Percentiles rank a stretch among this genome's conserved stretches.
Conservation (phyloP, 2,797 vertebrate species). For the Crotalus adamanteus region DNA sequence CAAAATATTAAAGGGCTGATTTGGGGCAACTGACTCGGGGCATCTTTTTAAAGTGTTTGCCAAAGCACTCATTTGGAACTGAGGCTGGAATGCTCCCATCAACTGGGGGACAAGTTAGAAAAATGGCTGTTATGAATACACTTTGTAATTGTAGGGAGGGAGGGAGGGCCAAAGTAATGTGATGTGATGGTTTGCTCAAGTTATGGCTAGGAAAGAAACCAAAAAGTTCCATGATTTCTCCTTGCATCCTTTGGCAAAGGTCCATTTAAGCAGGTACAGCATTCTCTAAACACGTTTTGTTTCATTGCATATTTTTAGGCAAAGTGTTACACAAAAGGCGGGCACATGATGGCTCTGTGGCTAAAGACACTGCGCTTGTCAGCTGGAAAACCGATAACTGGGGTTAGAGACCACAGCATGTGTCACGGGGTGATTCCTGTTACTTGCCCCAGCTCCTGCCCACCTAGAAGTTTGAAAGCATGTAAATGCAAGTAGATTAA, state of each 20-base stretch:
- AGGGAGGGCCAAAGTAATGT: neutral
- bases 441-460: neutral
- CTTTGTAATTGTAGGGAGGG: neutral
- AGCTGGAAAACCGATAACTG: neutral
- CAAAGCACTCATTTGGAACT: neutral
- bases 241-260: neutral
- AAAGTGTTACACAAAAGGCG: neutral
- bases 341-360: fast-evolving
- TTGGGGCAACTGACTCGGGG: neutral
- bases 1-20: neutral
- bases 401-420: neutral
- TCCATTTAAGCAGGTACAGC: neutral
- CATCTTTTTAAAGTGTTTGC: neutral
- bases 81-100: neutral
- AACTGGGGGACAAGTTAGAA: neutral
- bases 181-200: neutral
- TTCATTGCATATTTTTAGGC: neutral
- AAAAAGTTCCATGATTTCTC: neutral
- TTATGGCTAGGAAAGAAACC: neutral
- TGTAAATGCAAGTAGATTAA: neutral
- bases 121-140: neutral
- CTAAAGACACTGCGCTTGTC: neutral
- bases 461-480: neutral
- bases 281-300: neutral
- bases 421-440: neutral